Evolutionary conservation across 2,113 vertebrate genomes (phyloP).

Genomic region (Polyodon spathula): DNA sequence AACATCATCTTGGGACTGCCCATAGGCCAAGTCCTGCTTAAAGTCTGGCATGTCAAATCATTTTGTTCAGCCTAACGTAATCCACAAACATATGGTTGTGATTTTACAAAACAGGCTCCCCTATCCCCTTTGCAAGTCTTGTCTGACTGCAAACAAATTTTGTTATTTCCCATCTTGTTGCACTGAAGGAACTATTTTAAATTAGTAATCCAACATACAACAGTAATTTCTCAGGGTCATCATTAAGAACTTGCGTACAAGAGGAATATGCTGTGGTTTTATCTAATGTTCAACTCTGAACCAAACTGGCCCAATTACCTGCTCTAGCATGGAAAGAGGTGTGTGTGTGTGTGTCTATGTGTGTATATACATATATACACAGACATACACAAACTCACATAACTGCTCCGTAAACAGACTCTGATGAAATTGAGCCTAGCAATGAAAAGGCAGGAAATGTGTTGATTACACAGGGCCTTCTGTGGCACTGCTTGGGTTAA

Average conservation of each 20-base stretch:
- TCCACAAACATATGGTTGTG: constrained; percentile 32
- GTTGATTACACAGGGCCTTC: background rate
- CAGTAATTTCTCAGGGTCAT: too few species aligned
- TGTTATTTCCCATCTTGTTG: too few species aligned
- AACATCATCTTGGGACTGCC: constrained; percentile 24
- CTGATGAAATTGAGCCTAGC: background rate
- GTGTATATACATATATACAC: too few species aligned
- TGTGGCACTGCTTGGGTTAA: constrained; percentile 5
- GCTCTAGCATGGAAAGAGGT: too few species aligned
- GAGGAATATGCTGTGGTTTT: too few species aligned
- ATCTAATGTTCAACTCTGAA: too few species aligned
- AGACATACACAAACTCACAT: background rate
- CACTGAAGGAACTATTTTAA: too few species aligned
- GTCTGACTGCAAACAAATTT: too few species aligned
- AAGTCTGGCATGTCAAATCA: constrained; percentile 24
- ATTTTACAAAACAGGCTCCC: constrained; percentile 29
- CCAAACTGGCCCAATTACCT: too few species aligned
- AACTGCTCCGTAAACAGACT: background rate
- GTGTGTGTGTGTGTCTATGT: too few species aligned
- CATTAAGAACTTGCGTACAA: too few species aligned
- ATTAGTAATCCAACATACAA: too few species aligned
- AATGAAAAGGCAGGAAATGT: background rate
- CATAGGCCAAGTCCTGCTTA: constrained; percentile 25
- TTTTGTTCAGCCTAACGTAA: constrained; percentile 27
- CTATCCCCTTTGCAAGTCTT: background rate